Evolutionary conservation across 2,113 vertebrate species (phyloP), one percentile per base, ranked within the genome.

Genomic region (Ophthalmolycus amberensis): DNA sequence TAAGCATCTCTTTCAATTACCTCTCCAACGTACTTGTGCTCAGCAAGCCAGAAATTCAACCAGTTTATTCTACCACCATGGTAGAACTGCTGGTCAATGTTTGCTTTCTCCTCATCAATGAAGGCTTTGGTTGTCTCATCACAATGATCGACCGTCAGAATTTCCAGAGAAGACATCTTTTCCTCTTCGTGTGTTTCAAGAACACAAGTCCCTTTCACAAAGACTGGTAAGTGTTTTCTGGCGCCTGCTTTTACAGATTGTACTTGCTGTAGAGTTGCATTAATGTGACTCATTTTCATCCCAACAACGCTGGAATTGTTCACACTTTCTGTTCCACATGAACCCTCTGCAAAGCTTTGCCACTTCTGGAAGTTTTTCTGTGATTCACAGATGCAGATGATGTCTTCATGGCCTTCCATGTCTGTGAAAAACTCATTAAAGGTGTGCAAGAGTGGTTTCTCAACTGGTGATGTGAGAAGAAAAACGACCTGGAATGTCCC

Each of bases 11-110:
- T 94, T 70, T 96, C 79, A 63, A 96, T 96, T 18, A 97, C 86
- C 4, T 95, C 95, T 37, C 93, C 96, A 34, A 88, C 94, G 62
- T 59, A 29, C 38, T 85, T 89, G 48, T 88, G 90, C 7, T 97
- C 96, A 46, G 95, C 95, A 54, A 97, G 94, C 95, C 96, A 96
- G 59, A 97, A 94, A 80, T 96, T 90, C 82, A 95, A 83, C 96
- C 96, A 97, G 0, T 12, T 93, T 16, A 97, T 94, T 92, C 92
- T 96, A 40, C 92, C 93, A 48, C 96, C 96, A 1, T 9, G 90
- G 83, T 97, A 96, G 83, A 97, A 97, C 38, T 94, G 84, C 0
- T 42, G 42, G 75, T 97, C 95, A 25, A 88, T 93, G 25, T 89
- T 90, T 74, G 82, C 84, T 81, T 93, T 95, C 67, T 95, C 59